These are phyloP conservation scores for Drosophila acutilabella DNA, from an alignment of 2,888 invertebrate species.

Conservation along the genomic window DNA sequence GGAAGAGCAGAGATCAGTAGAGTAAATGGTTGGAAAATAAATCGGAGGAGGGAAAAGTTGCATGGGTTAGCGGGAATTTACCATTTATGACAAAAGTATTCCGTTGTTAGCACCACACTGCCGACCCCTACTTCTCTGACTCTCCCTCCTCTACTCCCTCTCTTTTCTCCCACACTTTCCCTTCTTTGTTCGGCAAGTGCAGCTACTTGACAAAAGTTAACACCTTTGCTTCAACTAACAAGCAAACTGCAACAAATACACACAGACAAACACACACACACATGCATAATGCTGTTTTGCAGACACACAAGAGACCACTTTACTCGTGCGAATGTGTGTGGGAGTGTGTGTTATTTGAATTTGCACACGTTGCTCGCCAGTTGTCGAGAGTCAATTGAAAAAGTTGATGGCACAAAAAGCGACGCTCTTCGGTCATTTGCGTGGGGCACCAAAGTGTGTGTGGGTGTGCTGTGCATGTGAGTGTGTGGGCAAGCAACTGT, in stretches of 20 bases:
- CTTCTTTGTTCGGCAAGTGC: slow-evolving; percentile 14
- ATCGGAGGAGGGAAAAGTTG: too few relatives aligned
- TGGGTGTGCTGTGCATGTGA: neutral
- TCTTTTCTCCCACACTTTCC: neutral
- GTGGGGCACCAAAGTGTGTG: slow-evolving; percentile 4
- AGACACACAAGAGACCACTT: slow-evolving; percentile 68
- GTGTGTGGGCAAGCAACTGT: slow-evolving; percentile 47
- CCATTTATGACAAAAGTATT: slow-evolving; percentile 32
- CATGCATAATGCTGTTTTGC: slow-evolving; percentile 32
- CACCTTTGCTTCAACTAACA: slow-evolving; percentile 58
- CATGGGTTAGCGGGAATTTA: neutral
- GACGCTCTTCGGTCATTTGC: slow-evolving; percentile 31
- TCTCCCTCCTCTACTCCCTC: too few relatives aligned
- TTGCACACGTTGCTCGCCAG: slow-evolving; percentile 46
- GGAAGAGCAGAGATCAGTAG: too few relatives aligned
- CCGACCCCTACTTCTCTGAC: neutral
- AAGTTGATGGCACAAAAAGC: slow-evolving; percentile 59
- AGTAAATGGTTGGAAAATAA: too few relatives aligned
- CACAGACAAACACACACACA: slow-evolving; percentile 20
- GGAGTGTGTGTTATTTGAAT: slow-evolving; percentile 35
- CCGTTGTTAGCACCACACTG: neutral
- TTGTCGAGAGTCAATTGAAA: slow-evolving; percentile 75
- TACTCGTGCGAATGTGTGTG: slow-evolving; percentile 31
- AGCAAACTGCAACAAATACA: slow-evolving; percentile 42
- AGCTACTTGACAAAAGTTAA: slow-evolving; percentile 56